These are phyloP conservation scores for Cynoglossus semilaevis DNA, from an alignment of 2,113 vertebrate genomes.

Conservation along the genomic window DNA sequence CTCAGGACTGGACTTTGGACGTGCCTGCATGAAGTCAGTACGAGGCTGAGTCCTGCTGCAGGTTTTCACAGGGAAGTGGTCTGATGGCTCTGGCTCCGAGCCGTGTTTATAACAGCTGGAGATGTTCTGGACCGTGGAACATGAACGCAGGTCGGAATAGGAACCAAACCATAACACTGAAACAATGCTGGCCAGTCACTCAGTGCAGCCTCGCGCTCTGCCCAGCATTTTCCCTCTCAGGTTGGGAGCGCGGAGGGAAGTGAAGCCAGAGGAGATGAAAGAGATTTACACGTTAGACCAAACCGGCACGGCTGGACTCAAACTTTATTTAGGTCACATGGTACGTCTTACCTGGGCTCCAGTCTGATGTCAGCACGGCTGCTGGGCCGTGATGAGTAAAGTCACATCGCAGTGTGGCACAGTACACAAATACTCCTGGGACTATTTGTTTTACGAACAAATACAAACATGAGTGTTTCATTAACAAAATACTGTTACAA, in stretches of 20 bases:
- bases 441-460: too few relatives aligned
- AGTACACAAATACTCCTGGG: too few relatives aligned
- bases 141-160: slow-evolving; percentile 15
- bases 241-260: slow-evolving; percentile 9
- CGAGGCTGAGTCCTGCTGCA: slow-evolving; percentile 7
- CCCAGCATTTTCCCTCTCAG: slow-evolving; percentile 23
- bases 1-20: too few relatives aligned
- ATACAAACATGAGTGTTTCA: too few relatives aligned
- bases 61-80: slow-evolving; percentile 22
- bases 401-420: slow-evolving; percentile 1
- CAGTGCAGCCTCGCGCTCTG: slow-evolving; percentile 27
- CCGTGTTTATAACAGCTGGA: slow-evolving; percentile 53
- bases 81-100: slow-evolving; percentile 40
- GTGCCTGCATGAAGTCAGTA: too few relatives aligned
- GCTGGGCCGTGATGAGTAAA: slow-evolving; percentile 10
- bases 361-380: slow-evolving; percentile 24
- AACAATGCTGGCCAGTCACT: slow-evolving; percentile 24
- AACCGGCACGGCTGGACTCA: neutral
- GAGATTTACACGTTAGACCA: slow-evolving; percentile 1
- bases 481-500: too few relatives aligned
- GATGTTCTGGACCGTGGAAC: slow-evolving; percentile 6
- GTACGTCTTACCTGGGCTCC: slow-evolving; percentile 8
- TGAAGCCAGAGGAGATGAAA: slow-evolving; percentile 18
- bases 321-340: slow-evolving; percentile 7
- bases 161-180: slow-evolving; percentile 4